A percentile compares a stretch with the other conserved stretches of the same genome.
These are phyloP conservation scores for Indicator maculatus DNA, from an alignment of 2,113 vertebrate species.

Conservation along the genomic window DNA sequence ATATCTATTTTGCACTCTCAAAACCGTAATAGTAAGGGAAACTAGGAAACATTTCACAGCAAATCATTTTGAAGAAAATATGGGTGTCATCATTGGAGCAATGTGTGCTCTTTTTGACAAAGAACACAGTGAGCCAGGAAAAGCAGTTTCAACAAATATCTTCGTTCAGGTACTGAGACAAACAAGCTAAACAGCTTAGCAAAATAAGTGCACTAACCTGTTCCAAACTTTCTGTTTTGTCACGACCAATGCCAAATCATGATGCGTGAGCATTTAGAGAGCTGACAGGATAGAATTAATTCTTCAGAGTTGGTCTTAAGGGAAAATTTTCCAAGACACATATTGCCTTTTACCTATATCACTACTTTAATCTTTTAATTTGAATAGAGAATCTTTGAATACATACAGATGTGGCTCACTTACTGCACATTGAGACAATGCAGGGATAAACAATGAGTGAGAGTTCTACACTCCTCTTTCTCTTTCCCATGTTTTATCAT, in stretches of 20 bases:
- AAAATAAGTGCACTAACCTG: background rate
- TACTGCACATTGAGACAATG: background rate
- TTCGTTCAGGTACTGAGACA: accelerated
- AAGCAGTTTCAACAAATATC: background rate
- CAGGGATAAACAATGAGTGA: background rate
- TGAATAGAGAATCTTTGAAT: background rate
- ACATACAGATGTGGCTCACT: background rate
- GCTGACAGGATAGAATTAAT: background rate
- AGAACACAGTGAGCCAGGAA: background rate
- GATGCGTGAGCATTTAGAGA: background rate
- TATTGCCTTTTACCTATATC: background rate
- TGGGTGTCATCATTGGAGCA: accelerated
- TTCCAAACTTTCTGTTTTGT: background rate
- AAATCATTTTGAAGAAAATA: background rate
- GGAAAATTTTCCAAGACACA: accelerated
- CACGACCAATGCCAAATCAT: background rate
- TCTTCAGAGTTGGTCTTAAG: background rate
- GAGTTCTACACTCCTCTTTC: background rate
- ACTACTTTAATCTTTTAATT: background rate
- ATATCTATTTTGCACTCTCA: background rate
- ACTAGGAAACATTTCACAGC: background rate
- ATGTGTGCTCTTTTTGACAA: background rate
- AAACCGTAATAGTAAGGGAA: background rate
- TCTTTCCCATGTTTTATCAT: background rate
- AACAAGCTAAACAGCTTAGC: background rate